Base-by-base conservation (phyloP, 2,888 invertebrate species). In the Oithona nana region DNA sequence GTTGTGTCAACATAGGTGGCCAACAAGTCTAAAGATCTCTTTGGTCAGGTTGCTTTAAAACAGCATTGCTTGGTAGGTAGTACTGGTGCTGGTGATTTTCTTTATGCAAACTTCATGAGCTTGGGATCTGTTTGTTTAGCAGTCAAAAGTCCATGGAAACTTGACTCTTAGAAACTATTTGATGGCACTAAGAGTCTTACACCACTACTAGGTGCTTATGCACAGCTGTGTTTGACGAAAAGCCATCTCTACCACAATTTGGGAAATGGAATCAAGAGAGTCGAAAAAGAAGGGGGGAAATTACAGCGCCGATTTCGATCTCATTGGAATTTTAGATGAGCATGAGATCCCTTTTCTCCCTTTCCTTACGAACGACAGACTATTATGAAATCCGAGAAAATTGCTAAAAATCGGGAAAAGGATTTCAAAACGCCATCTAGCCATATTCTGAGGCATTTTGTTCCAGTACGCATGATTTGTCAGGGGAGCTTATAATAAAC, bases 281-380 rank as follows among this genome's bases (percentile, higher is more conserved):
- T 6, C 39, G 16, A 39, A 16, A 39, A n/a, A 39, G 39, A 6
- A 39, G 16, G 39, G 39, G 54, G 54, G 24, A 54, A 54, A 54
- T 54, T 54, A 54, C 54, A 54, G 24, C 24, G 20, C 54, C 54
- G 54, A 39, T 54, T 54, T 54, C 54, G 24, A 54, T 54, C 54
- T 54, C 54, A 54, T 54, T 54, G 22, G 54, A 54, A 54, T 24
- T 54, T 54, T 22, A 54, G 54, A 54, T 54, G 54, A n/a, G n/a
- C n/a, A n/a, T n/a, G n/a, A 54, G 26, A 26, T 54, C 54, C 39
- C 16, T 39, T n/a, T n/a, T n/a, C n/a, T n/a, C n/a, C n/a, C n/a
- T n/a, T n/a, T n/a, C n/a, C n/a, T n/a, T n/a, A n/a, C n/a, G n/a
- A n/a, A n/a, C n/a, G n/a, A n/a, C n/a, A n/a, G n/a, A n/a, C n/a